phyloP scores from a whole-genome alignment of 2,888 invertebrate species.

The Argynnis bischoffii region DNA sequence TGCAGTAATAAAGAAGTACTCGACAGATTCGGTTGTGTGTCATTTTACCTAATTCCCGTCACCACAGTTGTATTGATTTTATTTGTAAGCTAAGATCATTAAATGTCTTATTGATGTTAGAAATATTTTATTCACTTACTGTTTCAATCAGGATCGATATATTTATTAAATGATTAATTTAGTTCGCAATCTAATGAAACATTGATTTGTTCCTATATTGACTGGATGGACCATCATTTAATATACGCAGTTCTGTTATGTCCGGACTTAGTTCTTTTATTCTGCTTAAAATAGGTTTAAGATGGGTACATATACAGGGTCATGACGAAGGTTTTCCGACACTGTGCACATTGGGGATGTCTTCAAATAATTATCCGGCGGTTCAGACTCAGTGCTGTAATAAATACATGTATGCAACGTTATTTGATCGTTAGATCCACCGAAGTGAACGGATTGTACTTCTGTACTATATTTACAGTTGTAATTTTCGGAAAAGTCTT shows the following conservation, averaged over 20 bases:
- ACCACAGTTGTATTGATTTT: too few relatives aligned
- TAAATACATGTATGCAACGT: background rate
- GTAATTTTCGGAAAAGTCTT: conserved; percentile 1
- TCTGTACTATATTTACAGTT: background rate
- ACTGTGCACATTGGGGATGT: too few relatives aligned
- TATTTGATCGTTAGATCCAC: background rate
- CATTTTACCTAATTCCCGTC: too few relatives aligned
- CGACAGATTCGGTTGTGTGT: too few relatives aligned
- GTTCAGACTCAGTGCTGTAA: too few relatives aligned
- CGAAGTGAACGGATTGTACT: background rate
- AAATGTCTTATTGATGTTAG: too few relatives aligned
- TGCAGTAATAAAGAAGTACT: too few relatives aligned
- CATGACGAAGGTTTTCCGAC: background rate
- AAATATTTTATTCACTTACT: too few relatives aligned
- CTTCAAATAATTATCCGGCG: too few relatives aligned
- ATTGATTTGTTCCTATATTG: conserved; percentile 28
- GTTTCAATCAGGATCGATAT: too few relatives aligned
- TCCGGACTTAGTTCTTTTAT: background rate
- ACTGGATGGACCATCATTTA: conserved; percentile 22
- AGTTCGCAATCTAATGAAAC: conserved; percentile 24
- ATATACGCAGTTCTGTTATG: conserved; percentile 12
- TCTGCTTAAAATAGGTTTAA: background rate
- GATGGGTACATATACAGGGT: conserved; percentile 3
- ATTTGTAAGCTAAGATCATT: too few relatives aligned
- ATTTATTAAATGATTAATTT: too few relatives aligned